These are phyloP conservation scores for Eurytoma adleriae DNA, from an alignment of 2,888 invertebrate species.

Conservation along the genomic window DNA sequence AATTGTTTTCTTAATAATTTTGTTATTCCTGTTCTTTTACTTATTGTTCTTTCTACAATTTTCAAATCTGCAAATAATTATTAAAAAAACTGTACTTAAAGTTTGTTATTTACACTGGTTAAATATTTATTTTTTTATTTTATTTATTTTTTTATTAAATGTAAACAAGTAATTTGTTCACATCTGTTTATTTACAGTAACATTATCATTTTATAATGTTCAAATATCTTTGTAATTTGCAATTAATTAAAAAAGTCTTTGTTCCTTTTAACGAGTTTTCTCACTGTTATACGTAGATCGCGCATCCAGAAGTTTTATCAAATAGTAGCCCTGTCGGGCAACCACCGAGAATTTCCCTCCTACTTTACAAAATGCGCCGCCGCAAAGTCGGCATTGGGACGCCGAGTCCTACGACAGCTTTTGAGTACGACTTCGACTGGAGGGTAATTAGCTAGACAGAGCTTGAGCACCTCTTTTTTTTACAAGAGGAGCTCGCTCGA, in stretches of 20 bases:
- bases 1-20: not conserved
- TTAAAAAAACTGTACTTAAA: too few relatives aligned
- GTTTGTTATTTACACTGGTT: too few relatives aligned
- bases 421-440: slow-evolving; percentile 10
- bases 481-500: not conserved
- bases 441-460: slow-evolving; percentile 32
- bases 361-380: slow-evolving; percentile 66
- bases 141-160: too few relatives aligned
- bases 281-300: not conserved
- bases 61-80: not conserved
- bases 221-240: too few relatives aligned
- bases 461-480: slow-evolving; percentile 4
- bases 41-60: not conserved
- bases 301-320: slow-evolving; percentile 35
- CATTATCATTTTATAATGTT: too few relatives aligned
- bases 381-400: slow-evolving; percentile 69
- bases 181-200: too few relatives aligned
- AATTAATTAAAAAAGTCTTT: too few relatives aligned
- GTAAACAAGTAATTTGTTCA: too few relatives aligned
- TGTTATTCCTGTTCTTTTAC: not conserved
- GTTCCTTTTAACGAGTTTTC: too few relatives aligned
- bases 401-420: not conserved
- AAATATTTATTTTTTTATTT: too few relatives aligned
- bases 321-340: slow-evolving; percentile 25
- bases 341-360: slow-evolving; percentile 20